These are phyloP conservation scores for Cephalotes varians DNA, from an alignment of 2,888 invertebrate genomes.

Conservation along the genomic window DNA sequence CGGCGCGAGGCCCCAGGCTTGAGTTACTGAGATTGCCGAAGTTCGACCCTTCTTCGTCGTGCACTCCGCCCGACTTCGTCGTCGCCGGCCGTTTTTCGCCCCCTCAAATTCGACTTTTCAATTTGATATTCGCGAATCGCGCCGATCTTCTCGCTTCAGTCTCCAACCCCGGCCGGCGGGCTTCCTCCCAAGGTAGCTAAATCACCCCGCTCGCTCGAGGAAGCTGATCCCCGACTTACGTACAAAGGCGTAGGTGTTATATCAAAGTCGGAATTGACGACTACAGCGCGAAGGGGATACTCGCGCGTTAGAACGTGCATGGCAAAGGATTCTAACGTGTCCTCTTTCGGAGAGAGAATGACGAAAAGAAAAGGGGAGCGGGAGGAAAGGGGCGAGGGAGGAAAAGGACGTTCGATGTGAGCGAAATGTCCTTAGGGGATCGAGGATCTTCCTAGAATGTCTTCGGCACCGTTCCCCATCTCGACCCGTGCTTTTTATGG, in stretches of 20 bases:
- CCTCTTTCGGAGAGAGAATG: conserved; percentile 72
- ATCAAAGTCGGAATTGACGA: conserved; percentile 60
- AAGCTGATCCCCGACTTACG: conserved; percentile 52
- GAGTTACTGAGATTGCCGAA: conserved; percentile 76
- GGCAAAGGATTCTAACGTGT: conserved; percentile 34
- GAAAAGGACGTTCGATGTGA: conserved; percentile 41
- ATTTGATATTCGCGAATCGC: conserved; percentile 79
- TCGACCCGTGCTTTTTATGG: conserved; percentile 50
- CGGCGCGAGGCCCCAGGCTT: conserved; percentile 61
- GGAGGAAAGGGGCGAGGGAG: conserved; percentile 48
- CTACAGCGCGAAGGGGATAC: conserved; percentile 15
- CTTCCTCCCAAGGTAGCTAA: conserved; percentile 48
- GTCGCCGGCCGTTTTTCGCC: conserved; percentile 66
- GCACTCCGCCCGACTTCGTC: conserved; percentile 58
- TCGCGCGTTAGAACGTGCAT: conserved; percentile 46
- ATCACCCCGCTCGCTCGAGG: conserved; percentile 41
- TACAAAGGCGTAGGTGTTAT: conserved; percentile 55
- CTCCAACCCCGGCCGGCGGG: conserved; percentile 35
- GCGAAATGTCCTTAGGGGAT: conserved; percentile 63
- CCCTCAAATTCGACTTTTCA: conserved; percentile 77
- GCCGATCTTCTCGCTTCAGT: conserved; percentile 60
- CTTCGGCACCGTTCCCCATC: conserved; percentile 32
- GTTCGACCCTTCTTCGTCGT: conserved; percentile 61
- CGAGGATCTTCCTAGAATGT: conserved; percentile 51
- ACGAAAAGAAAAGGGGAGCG: conserved; percentile 78